Evolutionary conservation across 35 echinoderm and acorn worm genomes (phyloP).

Genomic region (Nesometra sesokonis): DNA sequence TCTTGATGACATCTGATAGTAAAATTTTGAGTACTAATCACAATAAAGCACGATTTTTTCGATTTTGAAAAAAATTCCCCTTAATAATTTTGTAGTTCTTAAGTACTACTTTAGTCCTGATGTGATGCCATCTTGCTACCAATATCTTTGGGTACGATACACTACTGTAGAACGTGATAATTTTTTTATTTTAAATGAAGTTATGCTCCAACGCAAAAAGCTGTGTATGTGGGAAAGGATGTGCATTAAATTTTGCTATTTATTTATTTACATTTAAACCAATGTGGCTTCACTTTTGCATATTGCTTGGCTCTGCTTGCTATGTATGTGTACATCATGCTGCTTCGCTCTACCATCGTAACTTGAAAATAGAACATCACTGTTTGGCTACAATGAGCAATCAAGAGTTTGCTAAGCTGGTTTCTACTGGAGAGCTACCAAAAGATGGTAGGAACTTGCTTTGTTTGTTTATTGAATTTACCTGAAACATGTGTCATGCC

Average conservation of each 20-base stretch:
- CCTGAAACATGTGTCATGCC: not conserved
- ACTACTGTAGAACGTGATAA: too few relatives aligned
- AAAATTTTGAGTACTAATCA: too few relatives aligned
- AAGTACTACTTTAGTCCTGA: too few relatives aligned
- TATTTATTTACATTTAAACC: not conserved
- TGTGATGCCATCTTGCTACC: too few relatives aligned
- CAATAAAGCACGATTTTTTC: too few relatives aligned
- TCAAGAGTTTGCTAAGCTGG: constrained; percentile 36
- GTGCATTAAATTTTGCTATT: not conserved
- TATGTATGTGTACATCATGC: not conserved
- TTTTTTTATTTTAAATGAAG: too few relatives aligned
- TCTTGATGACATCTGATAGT: too few relatives aligned
- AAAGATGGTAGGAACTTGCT: constrained; percentile 43
- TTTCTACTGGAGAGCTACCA: constrained; percentile 16
- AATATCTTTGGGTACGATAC: too few relatives aligned
- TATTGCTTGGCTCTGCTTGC: not conserved
- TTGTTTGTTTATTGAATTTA: not conserved
- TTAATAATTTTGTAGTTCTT: too few relatives aligned
- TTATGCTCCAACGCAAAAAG: too few relatives aligned
- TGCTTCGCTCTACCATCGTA: not conserved
- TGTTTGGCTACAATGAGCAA: constrained; percentile 52
- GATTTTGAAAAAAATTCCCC: too few relatives aligned
- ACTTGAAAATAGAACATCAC: constrained; percentile 12
- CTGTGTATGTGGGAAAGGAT: not conserved
- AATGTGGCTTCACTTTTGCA: not conserved